Percentiles rank a stretch among this genome's conserved stretches.
These are phyloP conservation scores for Graptemys geographica DNA, from an alignment of 2,797 vertebrate species.

Conservation along the genomic window DNA sequence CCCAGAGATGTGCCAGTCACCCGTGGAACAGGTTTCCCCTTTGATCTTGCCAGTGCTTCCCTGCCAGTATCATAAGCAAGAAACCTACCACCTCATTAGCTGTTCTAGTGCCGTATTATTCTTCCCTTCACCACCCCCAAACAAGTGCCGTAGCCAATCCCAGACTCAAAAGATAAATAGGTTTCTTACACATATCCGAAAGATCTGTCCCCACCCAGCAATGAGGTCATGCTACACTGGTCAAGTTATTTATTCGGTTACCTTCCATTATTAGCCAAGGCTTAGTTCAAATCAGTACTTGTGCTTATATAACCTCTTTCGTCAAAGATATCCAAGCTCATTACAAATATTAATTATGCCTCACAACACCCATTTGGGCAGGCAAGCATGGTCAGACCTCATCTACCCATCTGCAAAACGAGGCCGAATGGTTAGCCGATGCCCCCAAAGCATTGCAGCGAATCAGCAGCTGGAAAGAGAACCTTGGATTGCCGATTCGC, in stretches of 20 bases:
- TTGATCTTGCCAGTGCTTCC: background rate
- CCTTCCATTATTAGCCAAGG: background rate
- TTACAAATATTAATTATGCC: background rate
- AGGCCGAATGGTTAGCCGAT: background rate
- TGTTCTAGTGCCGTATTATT: background rate
- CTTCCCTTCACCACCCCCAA: background rate
- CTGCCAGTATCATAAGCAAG: background rate
- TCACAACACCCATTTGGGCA: background rate
- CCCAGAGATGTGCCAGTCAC: background rate
- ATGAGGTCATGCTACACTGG: background rate
- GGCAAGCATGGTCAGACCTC: background rate
- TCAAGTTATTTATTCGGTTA: background rate
- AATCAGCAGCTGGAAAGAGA: background rate
- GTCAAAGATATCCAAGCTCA: background rate
- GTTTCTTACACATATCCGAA: fast-evolving
- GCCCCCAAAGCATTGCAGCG: background rate
- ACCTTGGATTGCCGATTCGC: background rate
- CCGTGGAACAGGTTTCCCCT: background rate
- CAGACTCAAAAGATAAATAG: background rate
- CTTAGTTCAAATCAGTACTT: background rate
- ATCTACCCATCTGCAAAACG: background rate
- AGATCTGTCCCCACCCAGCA: background rate
- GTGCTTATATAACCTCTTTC: background rate
- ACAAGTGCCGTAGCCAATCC: background rate
- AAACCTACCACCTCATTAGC: background rate